Base-by-base conservation (phyloP, 2,797 vertebrate genomes). In the Chiloscyllium punctatum region DNA sequence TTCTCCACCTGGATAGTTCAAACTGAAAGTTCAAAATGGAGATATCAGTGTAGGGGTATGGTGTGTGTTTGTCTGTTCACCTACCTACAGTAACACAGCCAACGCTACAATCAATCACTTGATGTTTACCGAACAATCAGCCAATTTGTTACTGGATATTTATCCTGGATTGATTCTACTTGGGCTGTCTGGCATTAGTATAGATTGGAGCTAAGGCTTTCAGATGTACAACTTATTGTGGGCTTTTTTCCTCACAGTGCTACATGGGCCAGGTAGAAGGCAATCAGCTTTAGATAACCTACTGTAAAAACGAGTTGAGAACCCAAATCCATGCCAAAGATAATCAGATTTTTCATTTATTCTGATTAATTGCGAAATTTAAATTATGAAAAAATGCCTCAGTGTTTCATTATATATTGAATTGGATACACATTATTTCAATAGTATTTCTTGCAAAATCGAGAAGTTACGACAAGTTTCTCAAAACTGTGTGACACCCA, bases 311-410 rank as follows among this genome's bases (percentile, higher is more conserved):
- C 3, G 0, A 3, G 13, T n/a, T 9, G 79, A 30, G 33, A 79
- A 79, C 13, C 74, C 48, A 77, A 95, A 95, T 77, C 53, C 72
- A 33, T 16, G 71, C 27, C 16, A 53, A 51, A 53, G 71, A 25
- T 94, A 51, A 94, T 51, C 27, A 94, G 23, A 0, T 53, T 53
- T 94, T 94, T 33, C 27, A 94, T 94, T 30, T 25, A 51, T 74
- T 94, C n/a, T 27, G 71, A 94, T 74, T 48, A 53, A 95, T 95
- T 16, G 33, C n/a, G 95, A 77, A 30, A 53, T n/a, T 95, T 77
- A 74, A 15, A 95, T 77, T 30, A 74, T 53, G 30, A 27, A 48
- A 18, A 92, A 94, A n/a, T 74, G 69, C 25, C 48, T 77, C 42
- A 8, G 18, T 33, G n/a, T n/a, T 94, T 51, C n/a, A 7, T 53